Evolutionary conservation across 2,113 vertebrate species (phyloP).

Genomic region (Gasterosteus nipponicus): DNA sequence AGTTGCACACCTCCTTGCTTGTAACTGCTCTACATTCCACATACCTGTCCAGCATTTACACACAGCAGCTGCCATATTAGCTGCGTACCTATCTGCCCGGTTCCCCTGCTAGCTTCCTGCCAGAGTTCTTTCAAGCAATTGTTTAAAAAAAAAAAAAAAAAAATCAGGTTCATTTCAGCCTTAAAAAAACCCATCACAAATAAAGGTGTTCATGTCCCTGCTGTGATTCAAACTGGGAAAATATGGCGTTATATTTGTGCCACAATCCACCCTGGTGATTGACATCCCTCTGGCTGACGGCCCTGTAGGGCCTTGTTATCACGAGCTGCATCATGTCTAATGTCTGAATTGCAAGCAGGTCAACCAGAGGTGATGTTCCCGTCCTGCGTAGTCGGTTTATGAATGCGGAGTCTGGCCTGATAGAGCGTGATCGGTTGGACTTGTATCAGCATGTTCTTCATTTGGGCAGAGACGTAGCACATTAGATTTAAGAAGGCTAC

Average conservation of each 20-base stretch:
- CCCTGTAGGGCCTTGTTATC: not conserved
- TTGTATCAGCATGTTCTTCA: slow-evolving; percentile 24
- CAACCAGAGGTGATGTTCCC: not conserved
- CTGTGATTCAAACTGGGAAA: not conserved
- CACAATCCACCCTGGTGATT: too few species aligned
- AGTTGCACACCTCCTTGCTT: slow-evolving; percentile 17
- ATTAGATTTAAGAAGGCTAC: not conserved
- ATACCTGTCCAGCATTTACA: slow-evolving; percentile 38
- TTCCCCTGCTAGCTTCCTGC: not conserved
- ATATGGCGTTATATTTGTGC: too few species aligned
- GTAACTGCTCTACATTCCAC: not conserved
- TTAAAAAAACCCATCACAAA: not conserved
- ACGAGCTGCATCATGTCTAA: not conserved
- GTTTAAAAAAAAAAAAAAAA: too few species aligned
- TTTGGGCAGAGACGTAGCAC: not conserved
- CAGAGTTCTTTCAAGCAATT: not conserved
- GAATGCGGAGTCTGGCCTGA: not conserved
- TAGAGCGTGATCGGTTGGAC: not conserved
- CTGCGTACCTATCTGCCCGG: slow-evolving; percentile 21
- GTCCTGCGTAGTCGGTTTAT: not conserved
- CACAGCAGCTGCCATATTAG: slow-evolving; percentile 30
- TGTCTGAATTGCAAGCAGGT: not conserved
- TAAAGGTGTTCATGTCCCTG: not conserved
- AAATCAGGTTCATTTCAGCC: not conserved
- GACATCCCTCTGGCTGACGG: not conserved